Conservation (phyloP, 2,113 vertebrate genomes). For the Rutilus rutilus region DNA sequence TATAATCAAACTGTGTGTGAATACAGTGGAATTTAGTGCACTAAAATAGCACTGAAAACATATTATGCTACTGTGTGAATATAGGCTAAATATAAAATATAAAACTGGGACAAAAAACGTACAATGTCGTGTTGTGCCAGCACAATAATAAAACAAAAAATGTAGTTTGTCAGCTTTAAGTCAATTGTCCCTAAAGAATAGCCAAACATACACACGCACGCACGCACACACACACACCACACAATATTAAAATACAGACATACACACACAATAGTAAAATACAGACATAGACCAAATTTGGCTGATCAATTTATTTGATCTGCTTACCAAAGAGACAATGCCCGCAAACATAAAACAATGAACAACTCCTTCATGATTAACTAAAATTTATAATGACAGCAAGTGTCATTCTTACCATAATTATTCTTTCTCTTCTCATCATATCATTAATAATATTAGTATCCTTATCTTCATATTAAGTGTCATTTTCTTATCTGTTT, state of each 20-base stretch:
- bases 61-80: too few species aligned
- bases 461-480: conserved; percentile 49
- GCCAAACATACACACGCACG: too few species aligned
- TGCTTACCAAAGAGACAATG: conserved; percentile 82
- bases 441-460: conserved; percentile 45
- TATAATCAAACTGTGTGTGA: too few species aligned
- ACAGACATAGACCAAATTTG: conserved; percentile 19
- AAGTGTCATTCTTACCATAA: conserved; percentile 41
- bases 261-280: conserved; percentile 1
- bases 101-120: too few species aligned
- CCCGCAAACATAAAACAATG: conserved; percentile 78
- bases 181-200: not conserved
- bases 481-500: conserved; percentile 73
- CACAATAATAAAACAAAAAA: too few species aligned
- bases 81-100: too few species aligned
- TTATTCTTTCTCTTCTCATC: conserved; percentile 3
- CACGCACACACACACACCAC: too few species aligned
- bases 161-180: not conserved
- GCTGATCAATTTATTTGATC: conserved; percentile 67
- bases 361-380: conserved; percentile 76
- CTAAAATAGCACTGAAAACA: too few species aligned
- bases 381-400: conserved; percentile 77
- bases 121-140: too few species aligned
- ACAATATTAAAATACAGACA: too few species aligned
- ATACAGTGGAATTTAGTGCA: too few species aligned